These are phyloP conservation scores for Papilio demoleus DNA, from an alignment of 2,888 invertebrate genomes.

Conservation along the genomic window DNA sequence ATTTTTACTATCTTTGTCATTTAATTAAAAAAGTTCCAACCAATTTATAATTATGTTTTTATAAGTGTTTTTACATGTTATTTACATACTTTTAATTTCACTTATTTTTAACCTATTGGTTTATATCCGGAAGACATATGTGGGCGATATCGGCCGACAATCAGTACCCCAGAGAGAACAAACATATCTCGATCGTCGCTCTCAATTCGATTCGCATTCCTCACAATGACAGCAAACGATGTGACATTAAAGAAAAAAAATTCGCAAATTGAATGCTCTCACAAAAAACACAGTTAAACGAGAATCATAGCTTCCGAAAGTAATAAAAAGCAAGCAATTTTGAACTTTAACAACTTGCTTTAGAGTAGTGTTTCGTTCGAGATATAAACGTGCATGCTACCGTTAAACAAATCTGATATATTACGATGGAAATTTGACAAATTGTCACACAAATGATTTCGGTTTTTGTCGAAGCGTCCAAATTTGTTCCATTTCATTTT, in stretches of 20 bases:
- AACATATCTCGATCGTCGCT: slow-evolving; percentile 2
- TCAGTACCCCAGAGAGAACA: slow-evolving; percentile 2
- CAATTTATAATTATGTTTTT: too few relatives aligned
- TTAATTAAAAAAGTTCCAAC: too few relatives aligned
- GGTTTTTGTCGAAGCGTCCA: slow-evolving; percentile 17
- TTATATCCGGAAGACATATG: slow-evolving; percentile 5
- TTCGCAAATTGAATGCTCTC: slow-evolving; percentile 32
- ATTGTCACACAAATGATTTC: slow-evolving; percentile 41
- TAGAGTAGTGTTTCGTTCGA: background rate
- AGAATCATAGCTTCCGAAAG: slow-evolving; percentile 16
- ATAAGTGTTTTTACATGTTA: background rate
- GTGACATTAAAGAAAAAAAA: slow-evolving; percentile 30
- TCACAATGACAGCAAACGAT: background rate
- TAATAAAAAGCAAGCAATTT: background rate
- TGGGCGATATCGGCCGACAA: slow-evolving; percentile 10
- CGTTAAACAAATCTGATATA: slow-evolving; percentile 47
- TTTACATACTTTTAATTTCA: background rate
- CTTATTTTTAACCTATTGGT: background rate
- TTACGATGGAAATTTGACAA: slow-evolving; percentile 48
- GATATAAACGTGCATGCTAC: slow-evolving; percentile 28
- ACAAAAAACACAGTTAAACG: slow-evolving; percentile 34
- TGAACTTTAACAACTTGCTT: background rate
- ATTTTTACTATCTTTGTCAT: too few relatives aligned
- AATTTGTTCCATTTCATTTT: slow-evolving; percentile 19
- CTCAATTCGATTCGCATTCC: slow-evolving; percentile 33